Percentiles rank a stretch among this genome's conserved stretches.
Conservation (phyloP, 53 echinoderm and acorn worm species). For the Apostichopus leukothele region DNA sequence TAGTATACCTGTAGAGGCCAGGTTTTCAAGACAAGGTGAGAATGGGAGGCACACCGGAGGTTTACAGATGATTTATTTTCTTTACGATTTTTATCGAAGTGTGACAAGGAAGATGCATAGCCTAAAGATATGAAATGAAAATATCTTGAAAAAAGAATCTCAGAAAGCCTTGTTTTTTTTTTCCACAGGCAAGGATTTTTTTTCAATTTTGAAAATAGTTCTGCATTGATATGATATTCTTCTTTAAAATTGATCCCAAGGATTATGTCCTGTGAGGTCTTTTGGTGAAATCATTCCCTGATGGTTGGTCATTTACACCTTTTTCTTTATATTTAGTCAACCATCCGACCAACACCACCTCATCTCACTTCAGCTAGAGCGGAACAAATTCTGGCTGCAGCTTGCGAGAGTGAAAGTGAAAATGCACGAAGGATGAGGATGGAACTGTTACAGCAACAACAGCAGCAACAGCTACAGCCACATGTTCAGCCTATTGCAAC, state of each 20-base stretch:
- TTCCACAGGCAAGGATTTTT: neutral
- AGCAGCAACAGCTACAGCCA: slow-evolving; percentile 12
- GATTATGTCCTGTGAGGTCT: no score
- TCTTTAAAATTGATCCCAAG: no score
- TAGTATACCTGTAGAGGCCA: slow-evolving; percentile 6
- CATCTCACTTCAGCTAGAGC: slow-evolving; percentile 96
- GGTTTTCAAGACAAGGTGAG: neutral
- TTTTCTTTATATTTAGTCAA: slow-evolving; percentile 32
- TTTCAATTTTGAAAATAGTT: no score
- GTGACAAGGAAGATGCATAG: neutral
- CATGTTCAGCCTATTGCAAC: neutral
- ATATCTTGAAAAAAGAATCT: neutral
- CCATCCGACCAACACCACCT: slow-evolving; percentile 89
- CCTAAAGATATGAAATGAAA: neutral
- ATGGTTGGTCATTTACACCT: neutral
- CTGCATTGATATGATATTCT: no score
- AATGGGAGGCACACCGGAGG: neutral
- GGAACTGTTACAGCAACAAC: slow-evolving; percentile 82
- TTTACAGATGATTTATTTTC: neutral
- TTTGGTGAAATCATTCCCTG: neutral
- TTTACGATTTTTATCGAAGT: neutral
- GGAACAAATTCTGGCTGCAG: slow-evolving; percentile 94
- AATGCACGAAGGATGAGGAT: slow-evolving; percentile 95
- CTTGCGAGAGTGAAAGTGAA: slow-evolving; percentile 98
- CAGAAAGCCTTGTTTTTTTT: neutral